These are phyloP conservation scores for Entelurus aequoreus DNA, from an alignment of 2,113 vertebrate genomes.

Conservation along the genomic window DNA sequence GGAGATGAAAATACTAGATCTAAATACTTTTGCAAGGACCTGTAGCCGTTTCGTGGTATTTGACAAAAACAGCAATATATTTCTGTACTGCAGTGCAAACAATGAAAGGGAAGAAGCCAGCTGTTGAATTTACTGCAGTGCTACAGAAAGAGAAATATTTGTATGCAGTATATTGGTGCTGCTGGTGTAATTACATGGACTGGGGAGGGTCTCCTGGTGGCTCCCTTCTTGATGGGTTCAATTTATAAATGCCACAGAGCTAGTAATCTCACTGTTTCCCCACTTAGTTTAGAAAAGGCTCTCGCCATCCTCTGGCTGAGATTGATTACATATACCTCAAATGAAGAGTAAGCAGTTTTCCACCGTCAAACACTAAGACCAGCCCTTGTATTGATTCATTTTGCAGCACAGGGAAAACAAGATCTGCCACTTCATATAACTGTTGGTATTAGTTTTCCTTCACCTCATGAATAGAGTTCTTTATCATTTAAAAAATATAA, in stretches of 20 bases:
- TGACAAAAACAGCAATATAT: constrained; percentile 40
- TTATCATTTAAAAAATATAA: constrained; percentile 23
- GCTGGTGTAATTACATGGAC: constrained; percentile 64
- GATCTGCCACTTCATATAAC: constrained; percentile 57
- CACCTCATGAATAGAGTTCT: constrained; percentile 39
- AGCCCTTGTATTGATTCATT: constrained; percentile 59
- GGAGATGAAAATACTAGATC: too few relatives aligned
- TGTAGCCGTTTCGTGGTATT: neutral
- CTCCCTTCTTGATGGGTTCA: constrained; percentile 53
- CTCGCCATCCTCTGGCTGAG: constrained; percentile 42
- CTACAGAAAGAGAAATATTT: constrained; percentile 54
- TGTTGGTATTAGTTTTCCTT: constrained; percentile 61
- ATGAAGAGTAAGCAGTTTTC: constrained; percentile 72
- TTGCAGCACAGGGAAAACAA: constrained; percentile 52
- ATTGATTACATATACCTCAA: constrained; percentile 69
- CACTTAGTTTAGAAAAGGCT: constrained; percentile 58
- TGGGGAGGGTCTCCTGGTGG: constrained; percentile 48
- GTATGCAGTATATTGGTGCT: constrained; percentile 47
- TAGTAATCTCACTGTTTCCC: constrained; percentile 66
- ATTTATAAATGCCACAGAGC: constrained; percentile 69
- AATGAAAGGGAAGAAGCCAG: constrained; percentile 6
- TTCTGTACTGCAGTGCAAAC: constrained; percentile 33
- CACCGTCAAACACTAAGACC: constrained; percentile 32
- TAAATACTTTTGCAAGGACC: constrained; percentile 12
- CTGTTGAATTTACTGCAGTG: constrained; percentile 54